Conservation (phyloP, 2,888 invertebrate genomes). For the Scelioninae gen. 1 region DNA sequence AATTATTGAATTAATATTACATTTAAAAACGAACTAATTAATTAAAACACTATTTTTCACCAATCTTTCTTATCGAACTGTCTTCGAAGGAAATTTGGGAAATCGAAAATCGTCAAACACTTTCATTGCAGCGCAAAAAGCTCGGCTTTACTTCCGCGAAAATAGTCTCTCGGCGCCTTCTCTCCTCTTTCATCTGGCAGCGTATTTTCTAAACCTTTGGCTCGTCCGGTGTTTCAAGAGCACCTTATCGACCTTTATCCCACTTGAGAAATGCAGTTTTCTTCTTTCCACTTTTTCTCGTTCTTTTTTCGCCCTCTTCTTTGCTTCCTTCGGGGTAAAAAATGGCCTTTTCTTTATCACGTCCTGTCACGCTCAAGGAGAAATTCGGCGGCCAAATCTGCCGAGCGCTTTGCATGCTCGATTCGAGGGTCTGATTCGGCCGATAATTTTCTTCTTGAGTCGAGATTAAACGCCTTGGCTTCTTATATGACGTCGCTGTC, state of each 20-base stretch:
- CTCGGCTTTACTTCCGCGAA: slow-evolving; percentile 39
- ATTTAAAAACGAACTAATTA: no score
- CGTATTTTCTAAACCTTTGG: slow-evolving; percentile 55
- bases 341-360: slow-evolving; percentile 58
- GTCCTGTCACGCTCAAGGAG: slow-evolving; percentile 37
- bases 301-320: not conserved
- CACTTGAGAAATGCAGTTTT: slow-evolving; percentile 56
- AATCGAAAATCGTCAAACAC: slow-evolving; percentile 44
- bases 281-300: slow-evolving; percentile 1
- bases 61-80: not conserved
- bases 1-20: not conserved
- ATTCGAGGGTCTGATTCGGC: slow-evolving; percentile 46
- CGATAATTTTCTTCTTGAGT: slow-evolving; percentile 55
- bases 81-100: not conserved
- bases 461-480: slow-evolving; percentile 53
- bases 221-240: slow-evolving; percentile 61
- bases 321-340: slow-evolving; percentile 29
- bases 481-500: slow-evolving; percentile 67
- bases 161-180: slow-evolving; percentile 19
- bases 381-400: slow-evolving; percentile 41
- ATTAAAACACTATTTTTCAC: not conserved
- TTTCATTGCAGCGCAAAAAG: slow-evolving; percentile 31
- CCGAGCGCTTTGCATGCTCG: slow-evolving; percentile 51
- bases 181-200: slow-evolving; percentile 20
- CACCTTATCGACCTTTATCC: slow-evolving; percentile 62